A percentile compares a stretch with the other conserved stretches of the same genome.
These are phyloP conservation scores for Dromiciops gliroides DNA, from an alignment of 2,113 vertebrate species.

Conservation along the genomic window DNA sequence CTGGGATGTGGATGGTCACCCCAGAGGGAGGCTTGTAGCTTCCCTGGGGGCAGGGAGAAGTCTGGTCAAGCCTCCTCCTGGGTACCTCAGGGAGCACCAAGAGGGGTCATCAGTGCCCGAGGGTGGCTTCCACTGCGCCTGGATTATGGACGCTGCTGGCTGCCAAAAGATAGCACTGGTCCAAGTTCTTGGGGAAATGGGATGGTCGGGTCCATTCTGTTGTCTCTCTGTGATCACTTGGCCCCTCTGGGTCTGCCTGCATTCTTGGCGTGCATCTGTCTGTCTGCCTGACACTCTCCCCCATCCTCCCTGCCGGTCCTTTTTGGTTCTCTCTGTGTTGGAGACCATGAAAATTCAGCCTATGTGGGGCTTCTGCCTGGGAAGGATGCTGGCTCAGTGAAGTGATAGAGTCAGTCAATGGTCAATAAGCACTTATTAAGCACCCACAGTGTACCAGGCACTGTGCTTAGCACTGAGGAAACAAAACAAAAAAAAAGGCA, in stretches of 20 bases:
- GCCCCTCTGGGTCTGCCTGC: background rate
- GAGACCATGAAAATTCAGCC: background rate
- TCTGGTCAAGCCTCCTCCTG: background rate
- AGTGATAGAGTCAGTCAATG: background rate
- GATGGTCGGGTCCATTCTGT: background rate
- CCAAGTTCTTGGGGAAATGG: background rate
- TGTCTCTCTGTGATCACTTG: background rate
- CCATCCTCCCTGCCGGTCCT: background rate
- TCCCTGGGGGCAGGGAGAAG: background rate
- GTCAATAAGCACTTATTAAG: background rate
- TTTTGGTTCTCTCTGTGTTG: background rate
- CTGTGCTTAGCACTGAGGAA: background rate
- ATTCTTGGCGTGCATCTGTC: background rate
- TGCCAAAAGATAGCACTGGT: background rate
- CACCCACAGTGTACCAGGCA: too few species aligned
- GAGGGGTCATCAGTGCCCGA: background rate
- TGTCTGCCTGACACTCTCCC: background rate
- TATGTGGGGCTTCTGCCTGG: background rate
- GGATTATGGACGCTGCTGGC: background rate
- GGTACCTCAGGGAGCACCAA: background rate
- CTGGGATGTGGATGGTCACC: background rate
- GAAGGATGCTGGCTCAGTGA: background rate
- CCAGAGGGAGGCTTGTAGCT: background rate
- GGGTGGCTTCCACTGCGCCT: too few species aligned
- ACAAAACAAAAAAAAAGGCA: background rate